Conservation (phyloP, 35 echinoderm and acorn worm genomes). For the Chiridota heheva region DNA sequence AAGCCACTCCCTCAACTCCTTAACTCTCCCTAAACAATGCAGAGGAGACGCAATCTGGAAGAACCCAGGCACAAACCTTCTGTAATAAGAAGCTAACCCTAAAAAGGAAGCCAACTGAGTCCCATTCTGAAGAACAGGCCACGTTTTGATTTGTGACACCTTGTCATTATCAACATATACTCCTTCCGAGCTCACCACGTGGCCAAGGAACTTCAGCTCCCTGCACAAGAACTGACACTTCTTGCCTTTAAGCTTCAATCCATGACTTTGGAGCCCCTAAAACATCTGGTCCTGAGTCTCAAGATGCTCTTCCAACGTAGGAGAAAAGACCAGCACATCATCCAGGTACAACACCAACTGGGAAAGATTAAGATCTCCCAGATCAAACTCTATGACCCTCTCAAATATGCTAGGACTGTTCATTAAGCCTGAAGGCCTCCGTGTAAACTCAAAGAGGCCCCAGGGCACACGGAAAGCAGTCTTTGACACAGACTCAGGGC, state of each 20-base stretch:
- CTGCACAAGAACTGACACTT: not conserved
- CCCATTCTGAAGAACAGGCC: not conserved
- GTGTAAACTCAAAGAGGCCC: slow-evolving; percentile 65
- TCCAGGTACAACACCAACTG: slow-evolving; percentile 66
- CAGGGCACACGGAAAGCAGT: slow-evolving; percentile 65
- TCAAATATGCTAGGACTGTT: slow-evolving; percentile 52
- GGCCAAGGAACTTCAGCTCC: slow-evolving; percentile 7
- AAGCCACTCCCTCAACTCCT: no score
- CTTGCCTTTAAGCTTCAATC: slow-evolving; percentile 48
- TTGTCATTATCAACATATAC: not conserved
- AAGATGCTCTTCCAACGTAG: slow-evolving; percentile 59
- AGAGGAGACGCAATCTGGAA: slow-evolving; percentile 28
- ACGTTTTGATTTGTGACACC: not conserved
- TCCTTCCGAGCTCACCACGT: slow-evolving; percentile 8
- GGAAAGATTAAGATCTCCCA: slow-evolving; percentile 40
- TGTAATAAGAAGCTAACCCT: slow-evolving; percentile 34
- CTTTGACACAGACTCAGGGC: not conserved
- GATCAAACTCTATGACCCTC: slow-evolving; percentile 54
- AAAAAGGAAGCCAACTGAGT: slow-evolving; percentile 5
- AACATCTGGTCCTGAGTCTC: slow-evolving; percentile 31
- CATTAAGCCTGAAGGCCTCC: slow-evolving; percentile 59
- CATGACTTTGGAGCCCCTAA: slow-evolving; percentile 21
- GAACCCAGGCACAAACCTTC: slow-evolving; percentile 14
- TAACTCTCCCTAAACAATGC: no score
- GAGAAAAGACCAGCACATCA: slow-evolving; percentile 55